phyloP scores from a whole-genome alignment of 2,888 invertebrate genomes.

The Rhopalosiphum nymphaeae region DNA sequence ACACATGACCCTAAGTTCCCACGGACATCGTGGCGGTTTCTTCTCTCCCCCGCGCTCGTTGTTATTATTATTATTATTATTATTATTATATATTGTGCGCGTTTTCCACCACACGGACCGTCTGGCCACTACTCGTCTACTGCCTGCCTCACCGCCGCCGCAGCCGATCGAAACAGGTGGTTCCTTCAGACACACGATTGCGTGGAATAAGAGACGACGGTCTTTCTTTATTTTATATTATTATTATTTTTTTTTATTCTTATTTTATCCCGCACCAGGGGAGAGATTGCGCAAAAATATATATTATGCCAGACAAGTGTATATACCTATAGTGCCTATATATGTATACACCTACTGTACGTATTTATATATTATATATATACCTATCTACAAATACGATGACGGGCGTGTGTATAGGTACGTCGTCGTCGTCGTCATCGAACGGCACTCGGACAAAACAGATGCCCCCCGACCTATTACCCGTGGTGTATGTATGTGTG shows the following conservation, averaged over 20 bases:
- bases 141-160: neutral
- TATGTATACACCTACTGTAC: neutral
- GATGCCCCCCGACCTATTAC: constrained; percentile 43
- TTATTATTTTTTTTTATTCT: constrained; percentile 27
- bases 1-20: constrained; percentile 62
- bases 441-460: constrained; percentile 55
- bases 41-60: constrained; percentile 44
- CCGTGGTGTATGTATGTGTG: neutral
- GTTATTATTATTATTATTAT: neutral
- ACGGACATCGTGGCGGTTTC: constrained; percentile 54
- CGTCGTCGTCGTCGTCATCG: constrained; percentile 16
- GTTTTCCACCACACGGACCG: constrained; percentile 57
- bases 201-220: constrained; percentile 59
- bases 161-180: constrained; percentile 59
- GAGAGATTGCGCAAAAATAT: constrained; percentile 64
- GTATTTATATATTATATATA: neutral
- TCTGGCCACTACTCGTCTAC: constrained; percentile 49
- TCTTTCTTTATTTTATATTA: constrained; percentile 31
- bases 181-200: constrained; percentile 56
- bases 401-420: neutral
- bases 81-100: constrained; percentile 50
- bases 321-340: neutral
- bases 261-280: constrained; percentile 52
- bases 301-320: constrained; percentile 59
- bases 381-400: neutral